phyloP scores from a whole-genome alignment of 92 coral and sea anemone genomes.

The Epizoanthus rinbou region DNA sequence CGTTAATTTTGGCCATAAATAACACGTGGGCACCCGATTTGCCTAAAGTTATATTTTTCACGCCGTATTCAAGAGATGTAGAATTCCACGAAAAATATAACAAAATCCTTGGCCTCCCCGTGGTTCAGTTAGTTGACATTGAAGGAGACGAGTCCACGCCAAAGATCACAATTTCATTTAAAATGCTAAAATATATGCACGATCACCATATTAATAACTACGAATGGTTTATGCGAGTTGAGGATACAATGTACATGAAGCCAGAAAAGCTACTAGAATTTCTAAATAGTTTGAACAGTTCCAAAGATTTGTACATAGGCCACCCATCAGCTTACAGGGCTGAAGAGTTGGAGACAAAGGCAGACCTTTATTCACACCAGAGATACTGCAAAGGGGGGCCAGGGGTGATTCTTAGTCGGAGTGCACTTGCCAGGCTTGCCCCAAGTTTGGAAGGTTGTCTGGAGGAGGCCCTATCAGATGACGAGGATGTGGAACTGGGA shows the following conservation, averaged over 20 bases:
- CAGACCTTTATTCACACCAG: slow-evolving; percentile 73
- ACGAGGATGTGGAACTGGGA: slow-evolving; percentile 90
- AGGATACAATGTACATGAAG: slow-evolving; percentile 81
- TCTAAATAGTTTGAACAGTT: slow-evolving; percentile 83
- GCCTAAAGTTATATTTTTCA: slow-evolving; percentile 82
- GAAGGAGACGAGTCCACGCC: slow-evolving; percentile 85
- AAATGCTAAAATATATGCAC: slow-evolving; percentile 93
- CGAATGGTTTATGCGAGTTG: slow-evolving; percentile 95
- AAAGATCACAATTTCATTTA: slow-evolving; percentile 81
- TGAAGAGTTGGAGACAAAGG: slow-evolving; percentile 35
- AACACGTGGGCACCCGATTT: slow-evolving; percentile 93
- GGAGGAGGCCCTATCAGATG: slow-evolving; percentile 80
- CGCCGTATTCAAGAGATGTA: slow-evolving; percentile 91
- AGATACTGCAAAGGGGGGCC: slow-evolving; percentile 87
- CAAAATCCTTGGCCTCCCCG: slow-evolving; percentile 88
- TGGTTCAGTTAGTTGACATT: slow-evolving; percentile 81
- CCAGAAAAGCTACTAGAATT: slow-evolving; percentile 80
- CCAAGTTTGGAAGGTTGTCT: slow-evolving; percentile 80
- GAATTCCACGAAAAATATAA: slow-evolving; percentile 93
- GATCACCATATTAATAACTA: slow-evolving; percentile 83
- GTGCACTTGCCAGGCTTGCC: slow-evolving; percentile 68
- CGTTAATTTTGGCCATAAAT: slow-evolving; percentile 86
- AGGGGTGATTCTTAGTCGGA: slow-evolving; percentile 79
- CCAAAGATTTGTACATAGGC: slow-evolving; percentile 82
- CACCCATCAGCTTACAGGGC: slow-evolving; percentile 75